Percentiles rank a stretch among this genome's conserved stretches.
Conservation (phyloP, 92 coral and sea anemone genomes). For the Pocillopora meandrina region DNA sequence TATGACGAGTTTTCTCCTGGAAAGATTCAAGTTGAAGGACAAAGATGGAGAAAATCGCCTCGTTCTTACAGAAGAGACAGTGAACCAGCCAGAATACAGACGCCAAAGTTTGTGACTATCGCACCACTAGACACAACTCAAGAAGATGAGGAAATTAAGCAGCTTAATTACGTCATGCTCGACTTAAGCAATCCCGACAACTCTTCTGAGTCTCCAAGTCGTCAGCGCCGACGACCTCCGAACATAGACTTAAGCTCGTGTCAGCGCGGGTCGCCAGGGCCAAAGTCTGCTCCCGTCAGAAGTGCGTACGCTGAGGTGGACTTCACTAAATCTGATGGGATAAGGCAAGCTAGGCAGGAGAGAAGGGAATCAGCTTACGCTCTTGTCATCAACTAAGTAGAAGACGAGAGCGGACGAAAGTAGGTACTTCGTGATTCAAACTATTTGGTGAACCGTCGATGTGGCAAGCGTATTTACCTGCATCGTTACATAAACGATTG, state of each 20-base stretch:
- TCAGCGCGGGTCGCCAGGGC: slow-evolving; percentile 32
- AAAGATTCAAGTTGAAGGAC: slow-evolving; percentile 8
- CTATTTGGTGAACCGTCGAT: background rate
- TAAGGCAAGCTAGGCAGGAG: slow-evolving; percentile 66
- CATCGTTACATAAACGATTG: too few species aligned
- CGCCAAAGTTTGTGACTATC: slow-evolving; percentile 35
- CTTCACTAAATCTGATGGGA: slow-evolving; percentile 85
- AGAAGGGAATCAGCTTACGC: slow-evolving; percentile 43
- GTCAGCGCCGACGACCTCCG: slow-evolving; percentile 49
- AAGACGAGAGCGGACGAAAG: too few species aligned
- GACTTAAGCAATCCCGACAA: slow-evolving; percentile 41
- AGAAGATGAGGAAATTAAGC: slow-evolving; percentile 18
- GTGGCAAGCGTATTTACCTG: too few species aligned
- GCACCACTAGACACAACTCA: slow-evolving; percentile 40
- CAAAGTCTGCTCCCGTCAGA: slow-evolving; percentile 61
- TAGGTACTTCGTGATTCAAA: background rate
- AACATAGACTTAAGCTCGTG: slow-evolving; percentile 34
- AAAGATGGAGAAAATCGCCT: slow-evolving; percentile 18
- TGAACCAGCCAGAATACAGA: slow-evolving; percentile 53
- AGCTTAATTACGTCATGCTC: slow-evolving; percentile 57
- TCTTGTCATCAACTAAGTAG: background rate
- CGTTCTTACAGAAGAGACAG: slow-evolving; percentile 62
- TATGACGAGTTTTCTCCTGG: slow-evolving; percentile 6
- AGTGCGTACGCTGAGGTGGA: slow-evolving; percentile 79
- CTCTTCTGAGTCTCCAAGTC: slow-evolving; percentile 24